A percentile compares a stretch with the other conserved stretches of the same genome.
Evolutionary conservation across 2,888 invertebrate genomes (phyloP).

Genomic region (Colletes collaris): DNA sequence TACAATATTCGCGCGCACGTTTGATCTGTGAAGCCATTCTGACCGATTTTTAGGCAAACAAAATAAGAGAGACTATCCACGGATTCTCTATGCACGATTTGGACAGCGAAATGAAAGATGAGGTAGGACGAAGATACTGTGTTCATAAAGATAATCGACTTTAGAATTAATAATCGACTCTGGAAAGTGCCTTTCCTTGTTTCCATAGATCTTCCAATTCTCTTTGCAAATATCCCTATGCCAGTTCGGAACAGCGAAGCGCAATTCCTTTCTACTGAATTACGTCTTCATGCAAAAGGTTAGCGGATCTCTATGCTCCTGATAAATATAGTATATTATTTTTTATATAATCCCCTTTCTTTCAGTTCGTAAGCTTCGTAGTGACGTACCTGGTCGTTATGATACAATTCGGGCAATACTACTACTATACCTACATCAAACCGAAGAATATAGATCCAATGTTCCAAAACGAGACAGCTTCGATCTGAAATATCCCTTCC

Average conservation of each 20-base stretch:
- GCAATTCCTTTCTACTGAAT: too few species aligned
- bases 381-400: constrained; percentile 49
- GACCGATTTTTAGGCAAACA: constrained; percentile 29
- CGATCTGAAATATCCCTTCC: too few species aligned
- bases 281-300: background rate
- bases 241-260: too few species aligned
- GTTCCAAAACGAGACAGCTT: background rate
- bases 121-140: constrained; percentile 25
- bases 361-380: constrained; percentile 38
- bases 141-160: too few species aligned
- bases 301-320: background rate
- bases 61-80: constrained; percentile 31
- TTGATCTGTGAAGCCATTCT: background rate
- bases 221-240: too few species aligned
- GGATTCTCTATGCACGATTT: background rate
- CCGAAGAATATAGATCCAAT: accelerated
- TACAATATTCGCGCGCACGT: too few species aligned
- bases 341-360: background rate
- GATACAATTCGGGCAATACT: constrained; percentile 15
- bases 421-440: background rate
- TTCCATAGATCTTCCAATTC: too few species aligned
- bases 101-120: constrained; percentile 32
- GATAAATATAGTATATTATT: too few species aligned
- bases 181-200: too few species aligned
- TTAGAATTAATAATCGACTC: too few species aligned